A percentile compares a stretch with the other conserved stretches of the same genome.
These are phyloP conservation scores for Exephanes ischioxanthus DNA, from an alignment of 2,888 invertebrate genomes.

Conservation along the genomic window DNA sequence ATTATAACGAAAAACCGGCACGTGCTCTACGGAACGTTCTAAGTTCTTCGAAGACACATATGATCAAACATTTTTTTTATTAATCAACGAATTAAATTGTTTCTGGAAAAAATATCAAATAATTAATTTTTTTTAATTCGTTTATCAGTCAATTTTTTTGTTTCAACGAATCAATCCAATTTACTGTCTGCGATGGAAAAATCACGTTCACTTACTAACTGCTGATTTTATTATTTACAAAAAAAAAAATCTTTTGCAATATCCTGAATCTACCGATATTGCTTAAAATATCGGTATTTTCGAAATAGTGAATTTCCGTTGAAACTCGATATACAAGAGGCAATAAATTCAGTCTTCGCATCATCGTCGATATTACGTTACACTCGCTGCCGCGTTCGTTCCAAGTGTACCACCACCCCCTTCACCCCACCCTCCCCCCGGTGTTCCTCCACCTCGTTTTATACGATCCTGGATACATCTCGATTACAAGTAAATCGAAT, in stretches of 20 bases:
- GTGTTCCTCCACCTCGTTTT: conserved; percentile 18
- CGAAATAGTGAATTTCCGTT: conserved; percentile 6
- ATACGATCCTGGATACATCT: conserved; percentile 55
- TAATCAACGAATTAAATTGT: neutral
- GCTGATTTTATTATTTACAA: too few species aligned
- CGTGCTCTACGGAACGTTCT: neutral
- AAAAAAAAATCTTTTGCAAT: too few species aligned
- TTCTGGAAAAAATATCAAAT: neutral
- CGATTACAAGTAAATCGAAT: conserved; percentile 66
- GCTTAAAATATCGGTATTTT: conserved; percentile 11
- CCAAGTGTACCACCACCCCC: neutral
- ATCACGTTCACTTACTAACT: too few species aligned
- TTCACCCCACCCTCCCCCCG: neutral
- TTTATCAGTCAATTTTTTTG: neutral
- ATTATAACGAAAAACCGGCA: neutral
- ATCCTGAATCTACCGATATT: too few species aligned
- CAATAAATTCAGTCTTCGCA: conserved; percentile 48
- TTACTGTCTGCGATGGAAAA: too few species aligned
- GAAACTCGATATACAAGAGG: conserved; percentile 24
- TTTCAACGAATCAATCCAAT: neutral
- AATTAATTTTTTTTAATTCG: neutral
- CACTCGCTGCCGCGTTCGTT: neutral
- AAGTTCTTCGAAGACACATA: neutral
- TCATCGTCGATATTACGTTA: conserved; percentile 57
- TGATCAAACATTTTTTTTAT: neutral